phyloP scores from a whole-genome alignment of 2,888 invertebrate species.

The Polydrusus tereticollis region DNA sequence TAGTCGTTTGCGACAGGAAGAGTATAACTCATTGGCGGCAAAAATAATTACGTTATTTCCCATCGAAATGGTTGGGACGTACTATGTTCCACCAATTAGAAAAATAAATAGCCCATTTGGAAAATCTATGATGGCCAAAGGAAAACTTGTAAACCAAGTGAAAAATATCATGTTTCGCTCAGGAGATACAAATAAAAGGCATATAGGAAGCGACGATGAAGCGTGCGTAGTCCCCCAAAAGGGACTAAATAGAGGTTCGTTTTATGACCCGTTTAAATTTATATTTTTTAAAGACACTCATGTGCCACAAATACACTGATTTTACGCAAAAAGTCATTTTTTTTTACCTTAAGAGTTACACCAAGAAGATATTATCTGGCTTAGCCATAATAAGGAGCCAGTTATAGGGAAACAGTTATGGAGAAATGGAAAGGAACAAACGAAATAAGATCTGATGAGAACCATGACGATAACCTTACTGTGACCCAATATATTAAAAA shows the following conservation, averaged over 20 bases:
- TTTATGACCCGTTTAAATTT: no score
- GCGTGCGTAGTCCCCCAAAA: no score
- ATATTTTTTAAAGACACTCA: no score
- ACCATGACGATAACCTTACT: not conserved
- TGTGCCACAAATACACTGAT: no score
- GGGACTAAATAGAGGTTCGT: no score
- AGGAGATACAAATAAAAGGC: slow-evolving; percentile 9
- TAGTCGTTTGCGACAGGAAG: slow-evolving; percentile 24
- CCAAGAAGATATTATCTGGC: not conserved
- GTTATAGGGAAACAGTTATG: no score
- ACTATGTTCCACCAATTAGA: slow-evolving; percentile 25
- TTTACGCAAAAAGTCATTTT: not conserved
- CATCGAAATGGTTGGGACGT: slow-evolving; percentile 16
- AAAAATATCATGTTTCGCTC: slow-evolving; percentile 27
- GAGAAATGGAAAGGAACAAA: no score
- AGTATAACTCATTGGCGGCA: slow-evolving; percentile 21
- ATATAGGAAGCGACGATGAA: not conserved
- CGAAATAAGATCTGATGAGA: no score
- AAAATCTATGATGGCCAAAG: slow-evolving; percentile 28
- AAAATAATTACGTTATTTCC: slow-evolving; percentile 33
- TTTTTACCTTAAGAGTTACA: not conserved
- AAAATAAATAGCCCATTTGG: slow-evolving; percentile 6
- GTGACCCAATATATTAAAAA: not conserved
- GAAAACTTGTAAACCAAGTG: slow-evolving; percentile 23
- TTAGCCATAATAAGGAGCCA: not conserved